Evolutionary conservation across 2,888 invertebrate species (phyloP).

Genomic region (Thereva nobilitata): DNA sequence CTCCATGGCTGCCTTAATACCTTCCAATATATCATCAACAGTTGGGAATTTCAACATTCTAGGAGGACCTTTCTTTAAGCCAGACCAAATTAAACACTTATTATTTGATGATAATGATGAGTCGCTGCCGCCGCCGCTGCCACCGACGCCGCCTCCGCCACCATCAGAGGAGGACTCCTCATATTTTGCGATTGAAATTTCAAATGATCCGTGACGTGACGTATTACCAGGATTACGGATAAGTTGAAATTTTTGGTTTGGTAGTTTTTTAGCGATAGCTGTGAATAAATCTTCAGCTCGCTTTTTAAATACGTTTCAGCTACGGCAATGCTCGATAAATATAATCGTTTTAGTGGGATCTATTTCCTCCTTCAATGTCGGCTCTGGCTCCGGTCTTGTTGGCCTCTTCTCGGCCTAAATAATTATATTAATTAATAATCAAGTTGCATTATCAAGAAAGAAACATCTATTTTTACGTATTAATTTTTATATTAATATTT

Average conservation of each 20-base stretch:
- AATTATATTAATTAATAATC: too few relatives aligned
- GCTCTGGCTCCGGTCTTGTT: too few relatives aligned
- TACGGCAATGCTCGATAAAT: constrained; percentile 54
- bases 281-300: constrained; percentile 51
- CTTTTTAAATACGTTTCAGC: constrained; percentile 54
- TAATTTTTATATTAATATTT: too few relatives aligned
- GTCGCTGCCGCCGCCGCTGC: too few relatives aligned
- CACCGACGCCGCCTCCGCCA: not conserved
- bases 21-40: constrained; percentile 39
- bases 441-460: too few relatives aligned
- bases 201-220: constrained; percentile 53
- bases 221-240: constrained; percentile 50
- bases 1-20: constrained; percentile 1
- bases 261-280: constrained; percentile 45
- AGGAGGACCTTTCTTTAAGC: constrained; percentile 52
- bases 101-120: constrained; percentile 26
- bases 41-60: constrained; percentile 53
- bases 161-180: constrained; percentile 39
- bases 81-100: constrained; percentile 51
- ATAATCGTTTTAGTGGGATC: constrained; percentile 47
- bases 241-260: constrained; percentile 41
- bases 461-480: too few relatives aligned
- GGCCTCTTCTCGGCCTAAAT: too few relatives aligned
- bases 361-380: not conserved
- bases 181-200: constrained; percentile 47